phyloP scores from a whole-genome alignment of 2,888 invertebrate genomes.

The Cremastobaeus sp. region DNA sequence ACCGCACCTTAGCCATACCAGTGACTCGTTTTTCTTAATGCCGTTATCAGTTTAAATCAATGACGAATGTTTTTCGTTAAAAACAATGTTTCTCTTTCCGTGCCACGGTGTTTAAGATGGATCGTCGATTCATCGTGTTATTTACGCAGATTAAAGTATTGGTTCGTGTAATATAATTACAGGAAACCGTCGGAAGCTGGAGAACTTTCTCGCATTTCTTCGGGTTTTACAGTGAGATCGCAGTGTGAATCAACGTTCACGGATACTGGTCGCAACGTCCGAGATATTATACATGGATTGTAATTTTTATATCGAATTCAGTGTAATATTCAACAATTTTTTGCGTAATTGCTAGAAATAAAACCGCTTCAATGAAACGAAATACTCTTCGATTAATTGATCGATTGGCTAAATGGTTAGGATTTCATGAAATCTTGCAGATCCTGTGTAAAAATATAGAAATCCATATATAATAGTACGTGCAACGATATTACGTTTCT shows the following conservation, averaged over 20 bases:
- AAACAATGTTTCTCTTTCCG: slow-evolving; percentile 3
- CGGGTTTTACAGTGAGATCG: slow-evolving; percentile 40
- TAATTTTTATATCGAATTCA: slow-evolving; percentile 30
- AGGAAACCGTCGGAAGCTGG: slow-evolving; percentile 12
- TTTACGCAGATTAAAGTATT: slow-evolving; percentile 11
- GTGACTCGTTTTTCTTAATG: no score
- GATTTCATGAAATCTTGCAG: no score
- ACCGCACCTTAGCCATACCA: no score
- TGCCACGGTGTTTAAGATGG: not conserved
- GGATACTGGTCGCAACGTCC: slow-evolving; percentile 22
- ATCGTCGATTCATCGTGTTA: slow-evolving; percentile 1
- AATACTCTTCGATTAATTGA: no score
- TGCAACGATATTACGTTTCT: slow-evolving; percentile 17
- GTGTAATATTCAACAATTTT: no score
- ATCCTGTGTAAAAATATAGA: slow-evolving; percentile 41
- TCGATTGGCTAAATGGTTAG: no score
- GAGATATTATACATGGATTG: slow-evolving; percentile 49
- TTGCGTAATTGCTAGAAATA: no score
- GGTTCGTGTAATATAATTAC: slow-evolving; percentile 28
- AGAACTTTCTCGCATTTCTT: slow-evolving; percentile 16
- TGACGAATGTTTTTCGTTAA: slow-evolving; percentile 5
- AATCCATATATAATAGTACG: slow-evolving; percentile 48
- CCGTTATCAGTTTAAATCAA: no score
- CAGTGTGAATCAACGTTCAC: slow-evolving; percentile 26
- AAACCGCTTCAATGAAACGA: no score